Evolutionary conservation across 2,797 vertebrate species (phyloP).

Genomic region (Etheostoma nigrum): DNA sequence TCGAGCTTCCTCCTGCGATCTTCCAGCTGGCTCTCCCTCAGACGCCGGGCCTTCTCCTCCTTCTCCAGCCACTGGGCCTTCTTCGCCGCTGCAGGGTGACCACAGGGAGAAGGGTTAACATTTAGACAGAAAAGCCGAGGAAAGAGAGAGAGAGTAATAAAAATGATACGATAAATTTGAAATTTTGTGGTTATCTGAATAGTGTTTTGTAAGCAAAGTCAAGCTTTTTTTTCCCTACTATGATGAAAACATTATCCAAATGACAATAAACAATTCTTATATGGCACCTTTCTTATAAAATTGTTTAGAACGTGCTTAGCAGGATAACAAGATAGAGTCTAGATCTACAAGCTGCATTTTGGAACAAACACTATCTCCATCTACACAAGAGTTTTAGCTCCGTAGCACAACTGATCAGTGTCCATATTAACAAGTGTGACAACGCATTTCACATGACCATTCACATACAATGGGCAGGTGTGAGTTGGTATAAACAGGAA

Average conservation of each 20-base stretch:
- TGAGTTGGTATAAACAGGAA: too few relatives aligned
- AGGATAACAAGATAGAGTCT: too few relatives aligned
- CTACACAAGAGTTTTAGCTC: too few relatives aligned
- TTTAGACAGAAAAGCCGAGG: background rate
- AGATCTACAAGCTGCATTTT: too few relatives aligned
- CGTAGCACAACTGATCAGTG: too few relatives aligned
- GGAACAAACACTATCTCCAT: too few relatives aligned
- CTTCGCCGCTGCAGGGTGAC: constrained; percentile 87
- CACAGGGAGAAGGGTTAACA: background rate
- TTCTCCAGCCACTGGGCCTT: constrained; percentile 96
- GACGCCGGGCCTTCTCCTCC: constrained; percentile 92
- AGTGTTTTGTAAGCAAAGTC: background rate
- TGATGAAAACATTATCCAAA: background rate
- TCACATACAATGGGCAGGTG: too few relatives aligned
- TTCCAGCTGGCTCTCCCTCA: constrained; percentile 94
- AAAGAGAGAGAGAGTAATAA: background rate
- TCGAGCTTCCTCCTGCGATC: constrained; percentile 92
- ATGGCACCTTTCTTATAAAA: background rate
- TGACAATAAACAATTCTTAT: background rate
- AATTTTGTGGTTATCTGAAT: background rate
- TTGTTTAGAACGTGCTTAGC: background rate
- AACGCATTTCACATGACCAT: too few relatives aligned
- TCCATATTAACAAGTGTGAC: too few relatives aligned
- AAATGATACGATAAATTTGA: background rate
- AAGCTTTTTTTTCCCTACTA: background rate